These are phyloP conservation scores for Aphis craccivora DNA, from an alignment of 1,140 invertebrate species.

Conservation along the genomic window DNA sequence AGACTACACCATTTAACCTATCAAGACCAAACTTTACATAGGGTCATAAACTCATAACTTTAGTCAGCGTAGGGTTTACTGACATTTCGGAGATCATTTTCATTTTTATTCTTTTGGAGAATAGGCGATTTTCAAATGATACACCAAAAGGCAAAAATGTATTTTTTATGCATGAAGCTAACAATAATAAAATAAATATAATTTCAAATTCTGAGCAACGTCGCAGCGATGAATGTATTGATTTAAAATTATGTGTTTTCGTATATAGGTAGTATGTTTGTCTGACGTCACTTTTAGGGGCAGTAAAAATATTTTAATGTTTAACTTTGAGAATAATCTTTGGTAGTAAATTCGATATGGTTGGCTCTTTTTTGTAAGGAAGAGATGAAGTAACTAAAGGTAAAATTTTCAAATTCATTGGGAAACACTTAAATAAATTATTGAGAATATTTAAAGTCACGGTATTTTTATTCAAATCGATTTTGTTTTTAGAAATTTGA, in stretches of 20 bases:
- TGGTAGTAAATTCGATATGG: not conserved
- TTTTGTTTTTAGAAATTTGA: too few species aligned
- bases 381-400: not conserved
- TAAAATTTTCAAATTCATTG: not conserved
- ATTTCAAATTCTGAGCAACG: not conserved
- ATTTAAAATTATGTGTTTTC: not conserved
- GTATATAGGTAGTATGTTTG: not conserved
- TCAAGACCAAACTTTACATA: conserved; percentile 15
- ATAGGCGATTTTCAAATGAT: not conserved
- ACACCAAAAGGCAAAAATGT: not conserved
- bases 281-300: not conserved
- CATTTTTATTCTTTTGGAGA: not conserved
- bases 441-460: not conserved
- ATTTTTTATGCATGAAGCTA: not conserved
- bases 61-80: not conserved
- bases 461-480: not conserved
- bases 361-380: not conserved
- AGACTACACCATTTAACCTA: conserved; percentile 13
- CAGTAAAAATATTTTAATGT: not conserved
- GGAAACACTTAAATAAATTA: not conserved
- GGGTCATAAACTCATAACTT: not conserved
- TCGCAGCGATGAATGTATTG: not conserved
- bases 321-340: not conserved
- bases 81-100: not conserved
- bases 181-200: not conserved